Evolutionary conservation across 1,140 invertebrate species (phyloP), one percentile per base, ranked within the genome.

Genomic region (Nephotettix cincticeps): DNA sequence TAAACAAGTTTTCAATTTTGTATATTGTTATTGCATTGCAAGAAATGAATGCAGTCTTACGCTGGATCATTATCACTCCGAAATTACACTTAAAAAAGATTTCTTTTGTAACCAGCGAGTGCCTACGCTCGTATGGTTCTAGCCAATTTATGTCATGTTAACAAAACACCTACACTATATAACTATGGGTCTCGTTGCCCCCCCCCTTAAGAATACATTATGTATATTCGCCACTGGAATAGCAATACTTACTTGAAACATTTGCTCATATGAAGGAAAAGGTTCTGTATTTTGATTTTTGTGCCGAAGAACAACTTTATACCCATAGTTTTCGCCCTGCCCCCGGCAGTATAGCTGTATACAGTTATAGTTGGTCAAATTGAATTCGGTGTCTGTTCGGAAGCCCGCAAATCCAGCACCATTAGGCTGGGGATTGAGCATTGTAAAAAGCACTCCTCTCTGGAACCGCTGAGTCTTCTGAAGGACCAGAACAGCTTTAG

Each of bases 361-460:
- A 67, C 82, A 82, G 1, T 79, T 78, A 72, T 82, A 84, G n/a
- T 78, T 77, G 0, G 80, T 80, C 0, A 90, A 75, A 77, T 90
- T 78, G 14, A 84, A 76, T 25, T 79, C 56, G 2, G 81, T 81
- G 4, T 77, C 65, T 0, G 80, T 85, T 43, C 83, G 78, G 56
- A 88, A 82, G 9, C 89, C 89, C 45, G 88, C 88, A 78, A 91
- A 90, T 3, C 88, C 87, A 29, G 90, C 90, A 1, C 89, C 89
- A 73, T 90, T 90, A 6, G 84, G 81, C 78, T 90, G 89, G 3
- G 89, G 89, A 77, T 90, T 90, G 1, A 91, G 76, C 17, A 90
- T 74, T 1, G 86, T 85, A 73, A 91, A 91, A 70, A 91, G 86
- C 75, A 91, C 80, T 0, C 85, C 89, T 76, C 86, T 79, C 78